phyloP scores from a whole-genome alignment of 2,113 vertebrate genomes.

The Mystacornis crossleyi region DNA sequence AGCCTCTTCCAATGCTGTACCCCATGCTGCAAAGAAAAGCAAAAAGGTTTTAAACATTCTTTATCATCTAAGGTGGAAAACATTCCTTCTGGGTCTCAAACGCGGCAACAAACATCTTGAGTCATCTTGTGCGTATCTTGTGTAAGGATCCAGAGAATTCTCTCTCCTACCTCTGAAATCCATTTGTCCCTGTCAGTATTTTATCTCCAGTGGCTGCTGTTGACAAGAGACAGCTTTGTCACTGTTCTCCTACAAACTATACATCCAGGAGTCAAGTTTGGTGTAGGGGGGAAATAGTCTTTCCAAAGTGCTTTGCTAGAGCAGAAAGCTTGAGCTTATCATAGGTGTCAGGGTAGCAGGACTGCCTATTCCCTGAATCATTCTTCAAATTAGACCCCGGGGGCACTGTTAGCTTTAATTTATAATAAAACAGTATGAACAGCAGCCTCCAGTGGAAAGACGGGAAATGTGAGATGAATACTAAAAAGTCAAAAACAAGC shows the following conservation, averaged over 20 bases:
- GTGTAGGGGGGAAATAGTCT: neutral
- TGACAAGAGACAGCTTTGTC: neutral
- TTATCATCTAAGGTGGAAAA: neutral
- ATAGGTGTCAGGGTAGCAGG: neutral
- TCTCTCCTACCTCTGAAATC: neutral
- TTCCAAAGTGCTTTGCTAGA: neutral
- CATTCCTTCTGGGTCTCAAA: neutral
- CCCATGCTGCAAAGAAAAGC: neutral
- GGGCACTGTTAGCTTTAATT: neutral
- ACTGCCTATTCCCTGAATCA: neutral
- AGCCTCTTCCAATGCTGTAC: neutral
- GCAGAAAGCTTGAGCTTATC: neutral
- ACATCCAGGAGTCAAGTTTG: neutral
- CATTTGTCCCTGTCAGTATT: neutral
- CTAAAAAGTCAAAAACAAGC: neutral
- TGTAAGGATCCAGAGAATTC: neutral
- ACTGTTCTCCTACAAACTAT: neutral
- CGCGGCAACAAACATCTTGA: neutral
- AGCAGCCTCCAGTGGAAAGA: neutral
- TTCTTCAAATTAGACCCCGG: neutral
- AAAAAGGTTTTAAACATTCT: neutral
- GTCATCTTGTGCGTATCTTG: rapidly evolving
- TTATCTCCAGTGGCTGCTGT: neutral
- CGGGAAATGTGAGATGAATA: neutral
- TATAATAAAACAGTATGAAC: neutral